Evolutionary conservation across 1,140 invertebrate species (phyloP).

Genomic region (Tribolium castaneum): DNA sequence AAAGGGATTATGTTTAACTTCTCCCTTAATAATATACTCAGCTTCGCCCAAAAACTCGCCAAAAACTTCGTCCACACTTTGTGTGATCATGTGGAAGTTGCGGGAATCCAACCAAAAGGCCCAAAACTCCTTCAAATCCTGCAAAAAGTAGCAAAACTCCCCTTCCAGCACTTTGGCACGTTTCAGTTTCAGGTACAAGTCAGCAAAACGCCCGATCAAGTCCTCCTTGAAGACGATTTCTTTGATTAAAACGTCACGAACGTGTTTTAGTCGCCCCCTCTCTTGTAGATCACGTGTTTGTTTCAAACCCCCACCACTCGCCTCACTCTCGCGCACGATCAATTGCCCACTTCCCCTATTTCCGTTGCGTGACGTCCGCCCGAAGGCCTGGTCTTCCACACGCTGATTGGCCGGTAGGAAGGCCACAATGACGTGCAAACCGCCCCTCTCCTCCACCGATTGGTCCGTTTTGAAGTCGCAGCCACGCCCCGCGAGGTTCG

Average conservation of each 20-base stretch:
- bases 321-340: background rate
- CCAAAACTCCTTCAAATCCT: conserved; percentile 20
- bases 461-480: background rate
- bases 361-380: background rate
- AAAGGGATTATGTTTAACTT: background rate
- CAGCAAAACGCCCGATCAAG: background rate
- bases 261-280: background rate
- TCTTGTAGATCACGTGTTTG: no score
- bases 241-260: background rate
- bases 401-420: conserved; percentile 11
- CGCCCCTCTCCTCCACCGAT: background rate
- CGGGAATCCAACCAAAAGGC: conserved; percentile 13
- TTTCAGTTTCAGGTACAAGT: background rate
- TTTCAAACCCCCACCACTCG: no score
- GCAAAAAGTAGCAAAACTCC: background rate
- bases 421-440: conserved; percentile 4
- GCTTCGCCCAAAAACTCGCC: background rate
- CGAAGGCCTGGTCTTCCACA: conserved; percentile 18
- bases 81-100: background rate
- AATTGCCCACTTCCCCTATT: conserved; percentile 4
- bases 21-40: background rate
- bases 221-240: background rate
- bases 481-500: conserved; percentile 23
- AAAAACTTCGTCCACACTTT: background rate
- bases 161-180: background rate